Conservation (phyloP, 2,797 vertebrate species). For the Synanceia verrucosa region DNA sequence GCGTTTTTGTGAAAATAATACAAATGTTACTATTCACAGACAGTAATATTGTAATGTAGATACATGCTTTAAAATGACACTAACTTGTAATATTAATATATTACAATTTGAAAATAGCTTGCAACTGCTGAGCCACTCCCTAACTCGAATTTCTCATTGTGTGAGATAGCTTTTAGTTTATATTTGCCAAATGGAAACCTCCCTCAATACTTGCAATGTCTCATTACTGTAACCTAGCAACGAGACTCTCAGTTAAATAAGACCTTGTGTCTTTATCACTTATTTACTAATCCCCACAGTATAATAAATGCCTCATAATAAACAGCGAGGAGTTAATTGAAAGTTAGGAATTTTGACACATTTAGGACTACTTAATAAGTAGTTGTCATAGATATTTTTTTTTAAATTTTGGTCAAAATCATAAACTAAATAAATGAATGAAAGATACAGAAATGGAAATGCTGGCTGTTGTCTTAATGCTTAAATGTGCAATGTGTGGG, state of each 20-base stretch:
- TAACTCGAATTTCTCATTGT: constrained; percentile 25
- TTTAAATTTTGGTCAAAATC: too few species aligned
- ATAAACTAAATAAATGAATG: too few species aligned
- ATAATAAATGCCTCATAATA: neutral
- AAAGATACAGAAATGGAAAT: neutral
- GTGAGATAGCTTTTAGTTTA: constrained; percentile 14
- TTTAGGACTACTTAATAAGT: too few species aligned
- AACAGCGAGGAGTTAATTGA: neutral
- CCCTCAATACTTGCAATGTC: constrained; percentile 10
- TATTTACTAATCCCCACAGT: neutral
- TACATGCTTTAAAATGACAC: too few species aligned
- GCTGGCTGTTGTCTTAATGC: neutral
- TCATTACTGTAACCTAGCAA: constrained; percentile 49
- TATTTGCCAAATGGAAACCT: constrained; percentile 14
- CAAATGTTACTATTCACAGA: too few species aligned
- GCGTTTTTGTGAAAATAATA: too few species aligned
- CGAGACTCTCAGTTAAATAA: constrained; percentile 28
- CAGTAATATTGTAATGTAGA: too few species aligned
- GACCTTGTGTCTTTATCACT: constrained; percentile 4
- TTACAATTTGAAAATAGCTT: neutral
- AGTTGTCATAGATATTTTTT: too few species aligned
- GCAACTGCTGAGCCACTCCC: neutral
- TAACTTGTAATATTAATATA: too few species aligned
- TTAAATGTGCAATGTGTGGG: neutral
- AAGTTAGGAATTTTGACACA: too few species aligned